A percentile compares a stretch with the other conserved stretches of the same genome.
These are phyloP conservation scores for Macrotrachela quadricornifera DNA, from an alignment of 1,140 invertebrate genomes.

Conservation along the genomic window DNA sequence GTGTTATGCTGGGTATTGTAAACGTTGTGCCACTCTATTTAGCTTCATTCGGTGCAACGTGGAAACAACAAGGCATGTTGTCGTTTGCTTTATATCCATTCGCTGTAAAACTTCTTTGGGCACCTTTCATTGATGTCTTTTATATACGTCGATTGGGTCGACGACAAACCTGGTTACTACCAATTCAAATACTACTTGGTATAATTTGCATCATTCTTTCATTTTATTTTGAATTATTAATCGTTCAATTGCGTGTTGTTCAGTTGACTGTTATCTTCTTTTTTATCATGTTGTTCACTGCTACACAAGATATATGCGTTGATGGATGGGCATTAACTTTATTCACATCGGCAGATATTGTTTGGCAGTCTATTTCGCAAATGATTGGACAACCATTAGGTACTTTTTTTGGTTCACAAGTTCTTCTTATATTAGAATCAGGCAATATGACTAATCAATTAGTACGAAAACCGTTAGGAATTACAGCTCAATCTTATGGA, in stretches of 20 bases:
- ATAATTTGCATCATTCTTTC: constrained; percentile 33
- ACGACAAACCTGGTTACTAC: constrained; percentile 88
- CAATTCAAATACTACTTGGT: constrained; percentile 47
- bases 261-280: constrained; percentile 62
- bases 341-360: constrained; percentile 41
- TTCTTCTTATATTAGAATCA: constrained; percentile 88
- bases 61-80: constrained; percentile 58
- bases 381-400: constrained; percentile 93
- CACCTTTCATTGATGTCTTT: constrained; percentile 80
- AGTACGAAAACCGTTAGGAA: background rate
- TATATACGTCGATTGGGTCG: constrained; percentile 62
- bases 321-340: constrained; percentile 92
- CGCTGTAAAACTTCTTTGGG: constrained; percentile 80
- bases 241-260: background rate
- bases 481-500: background rate
- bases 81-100: constrained; percentile 96
- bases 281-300: constrained; percentile 61
- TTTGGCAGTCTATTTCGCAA: constrained; percentile 94
- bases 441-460: constrained; percentile 44
- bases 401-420: constrained; percentile 84
- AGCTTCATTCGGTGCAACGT: background rate
- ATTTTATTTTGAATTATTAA: background rate
- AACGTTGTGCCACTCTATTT: constrained; percentile 82
- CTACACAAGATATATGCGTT: constrained; percentile 96
- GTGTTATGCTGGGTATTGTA: constrained; percentile 66